phyloP scores from a whole-genome alignment of 2,113 vertebrate genomes.

The Lonchura striata region DNA sequence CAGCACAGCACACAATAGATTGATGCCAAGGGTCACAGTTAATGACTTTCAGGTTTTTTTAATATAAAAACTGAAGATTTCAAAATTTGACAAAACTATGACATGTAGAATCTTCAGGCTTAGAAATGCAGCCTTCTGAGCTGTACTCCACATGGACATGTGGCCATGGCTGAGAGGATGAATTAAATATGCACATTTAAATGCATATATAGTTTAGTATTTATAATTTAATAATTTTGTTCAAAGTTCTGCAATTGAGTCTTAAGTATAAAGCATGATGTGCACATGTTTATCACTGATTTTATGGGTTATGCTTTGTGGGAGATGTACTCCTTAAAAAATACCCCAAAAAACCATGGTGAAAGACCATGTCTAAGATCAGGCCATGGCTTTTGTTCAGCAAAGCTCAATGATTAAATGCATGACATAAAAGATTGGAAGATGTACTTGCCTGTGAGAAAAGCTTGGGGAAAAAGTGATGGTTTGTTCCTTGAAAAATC shows the following conservation, averaged over 20 bases:
- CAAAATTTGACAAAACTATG: background rate
- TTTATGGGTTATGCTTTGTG: background rate
- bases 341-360: accelerated
- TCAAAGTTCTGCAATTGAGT: background rate
- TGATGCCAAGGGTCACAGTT: background rate
- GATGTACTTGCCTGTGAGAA: background rate
- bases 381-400: background rate
- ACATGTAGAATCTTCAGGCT: background rate
- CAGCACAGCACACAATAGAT: background rate
- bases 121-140: background rate
- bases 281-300: background rate
- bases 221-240: background rate
- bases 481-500: background rate
- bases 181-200: background rate
- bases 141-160: background rate
- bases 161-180: background rate
- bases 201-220: background rate
- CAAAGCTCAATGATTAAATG: background rate
- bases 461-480: background rate
- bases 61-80: background rate
- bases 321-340: background rate
- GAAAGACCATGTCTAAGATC: background rate
- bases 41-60: background rate
- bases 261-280: background rate
- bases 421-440: background rate